Base-by-base conservation (phyloP, 1,140 invertebrate genomes). In the Ganaspis sp. region DNA sequence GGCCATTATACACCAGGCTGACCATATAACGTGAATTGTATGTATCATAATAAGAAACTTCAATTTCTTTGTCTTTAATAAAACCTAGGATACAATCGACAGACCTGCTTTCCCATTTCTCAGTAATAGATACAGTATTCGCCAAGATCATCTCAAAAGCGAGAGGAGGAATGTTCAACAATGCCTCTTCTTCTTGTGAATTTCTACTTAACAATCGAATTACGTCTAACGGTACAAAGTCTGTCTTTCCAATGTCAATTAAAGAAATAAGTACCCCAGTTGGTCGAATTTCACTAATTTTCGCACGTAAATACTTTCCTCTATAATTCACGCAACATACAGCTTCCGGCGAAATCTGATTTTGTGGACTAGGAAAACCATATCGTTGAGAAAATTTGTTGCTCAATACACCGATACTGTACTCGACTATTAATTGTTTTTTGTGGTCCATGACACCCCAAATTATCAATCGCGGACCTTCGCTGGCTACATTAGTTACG, bases 1-100 rank as follows among this genome's bases (percentile, higher is more conserved):
- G 21, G 4, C 23, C 23, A 15, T 12, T 12, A 64, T 29, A 29
- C 26, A 64, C 23, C 58, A 64, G 58, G 21, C 29, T 64, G 11
- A 64, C 58, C 15, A 64, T 12, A 64, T 29, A 64, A 4, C 23
- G 23, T 12, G 23, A 29, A 64, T 64, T 29, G 21, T n/a, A 29
- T n/a, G 4, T 29, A 12, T 64, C 58, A 29, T 29, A 64, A 5
- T 29, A 15, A 29, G 58, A 64, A 8, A 64, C 58, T n/a, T 15
- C 3, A 23, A 64, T 26, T n/a, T 64, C 58, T 64, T 64, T 64
- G 58, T 64, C 58, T 34, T 64, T 64, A n/a, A 64, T 26, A 26
- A 64, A 64, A 34, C 4, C 23, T 4, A 26, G 11, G 12, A 64
- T 64, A 34, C 11, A 26, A 29, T 64, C 58, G 29, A 64, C n/a